Evolutionary conservation across 2,888 invertebrate genomes (phyloP), one percentile per base, ranked within the genome.

Genomic region (Teinopalpus imperialis): DNA sequence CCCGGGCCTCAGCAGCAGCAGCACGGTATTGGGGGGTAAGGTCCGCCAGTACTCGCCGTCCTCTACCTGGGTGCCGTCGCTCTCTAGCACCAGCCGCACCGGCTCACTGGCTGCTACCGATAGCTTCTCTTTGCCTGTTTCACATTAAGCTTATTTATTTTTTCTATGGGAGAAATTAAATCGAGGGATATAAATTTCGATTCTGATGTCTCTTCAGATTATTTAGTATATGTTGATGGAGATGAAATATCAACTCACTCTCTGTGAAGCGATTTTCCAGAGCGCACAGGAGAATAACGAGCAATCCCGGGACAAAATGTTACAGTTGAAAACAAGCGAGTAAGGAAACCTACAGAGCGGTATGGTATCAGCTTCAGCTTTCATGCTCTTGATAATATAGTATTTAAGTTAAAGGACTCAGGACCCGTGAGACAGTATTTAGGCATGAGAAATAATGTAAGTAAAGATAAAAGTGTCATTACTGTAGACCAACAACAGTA

Each of bases 11-110:
- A 97, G 92, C 83, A 97, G 90, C 77, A 97, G 91, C 70, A 97
- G 91, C 66, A 97, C 94, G 55, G 97, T 96, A 89, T 97, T 96
- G 80, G 96, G 95, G 53, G 97, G 95, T 68, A 98, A 91, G 50
- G 97, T 97, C 67, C 96, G 93, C 92, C 98, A 98, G 90, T 97
- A 98, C 74, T 97, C 97, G 64, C 97, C 96, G 93, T 98, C 97
- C 78, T 98, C 97, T 37, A 98, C 96, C 90, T 98, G 97, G 57
- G 98, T 98, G 67, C 98, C 98, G 93, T 98, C 98, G 70, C 94
- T 94, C 90, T 98, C 98, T 61, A 98, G 90, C 75, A 98, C 97
- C 81, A 98, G 91, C 69, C 95, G 93, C 73, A 97, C 95, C 70
- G 93, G 94, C 91, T 97, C 97, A 80, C 93, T 92, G 77, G 93